Base-by-base conservation (phyloP, 1,140 invertebrate genomes). In the Teleopsis dalmanni region DNA sequence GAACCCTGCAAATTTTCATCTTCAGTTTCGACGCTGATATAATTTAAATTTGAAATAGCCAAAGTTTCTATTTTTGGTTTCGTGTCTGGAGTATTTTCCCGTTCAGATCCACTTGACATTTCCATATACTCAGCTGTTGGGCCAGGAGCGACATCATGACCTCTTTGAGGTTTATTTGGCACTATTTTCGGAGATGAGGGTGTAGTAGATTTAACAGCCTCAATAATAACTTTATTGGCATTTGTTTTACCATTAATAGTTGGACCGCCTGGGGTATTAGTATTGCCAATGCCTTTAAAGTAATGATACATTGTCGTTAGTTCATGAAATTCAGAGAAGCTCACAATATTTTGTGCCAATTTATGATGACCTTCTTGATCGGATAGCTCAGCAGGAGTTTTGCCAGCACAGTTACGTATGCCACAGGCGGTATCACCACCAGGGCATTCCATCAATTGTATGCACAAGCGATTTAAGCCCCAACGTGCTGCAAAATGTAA, bases 401-500 rank as follows among this genome's bases (percentile, higher is more conserved):
- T 71, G 18, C 88, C 87, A n/a, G 79, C 75, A n/a, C 76, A 72
- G 62, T 92, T 93, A 35, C 79, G 76, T 7, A 89, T 73, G n/a
- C 85, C 83, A 53, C 84, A 85, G 0, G 88, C 88, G 1, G 81
- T 73, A 47, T 85, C 82, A 6, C 87, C 85, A 1, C 87, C 88
- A 0, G 88, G 87, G 65, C 85, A 88, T 53, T 93, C 88, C 51
- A 94, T 67, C 22, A 95, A 68, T 59, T 84, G 82, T 76, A 86
- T 85, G 27, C 84, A 82, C 7, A 93, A 73, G 51, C 87, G 82
- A 62, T 89, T 85, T 40, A 94, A 72, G 0, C 90, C 90, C 66
- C 88, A 91, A 43, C 83, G 79, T 1, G 88, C 88, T 1, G 89
- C 84, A 69, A 92, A 94, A 63, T 95, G 91, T 7, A 95, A 73